Evolutionary conservation across 2,113 vertebrate genomes (phyloP), one percentile per base, ranked within the genome.

Genomic region (Corapipo altera): DNA sequence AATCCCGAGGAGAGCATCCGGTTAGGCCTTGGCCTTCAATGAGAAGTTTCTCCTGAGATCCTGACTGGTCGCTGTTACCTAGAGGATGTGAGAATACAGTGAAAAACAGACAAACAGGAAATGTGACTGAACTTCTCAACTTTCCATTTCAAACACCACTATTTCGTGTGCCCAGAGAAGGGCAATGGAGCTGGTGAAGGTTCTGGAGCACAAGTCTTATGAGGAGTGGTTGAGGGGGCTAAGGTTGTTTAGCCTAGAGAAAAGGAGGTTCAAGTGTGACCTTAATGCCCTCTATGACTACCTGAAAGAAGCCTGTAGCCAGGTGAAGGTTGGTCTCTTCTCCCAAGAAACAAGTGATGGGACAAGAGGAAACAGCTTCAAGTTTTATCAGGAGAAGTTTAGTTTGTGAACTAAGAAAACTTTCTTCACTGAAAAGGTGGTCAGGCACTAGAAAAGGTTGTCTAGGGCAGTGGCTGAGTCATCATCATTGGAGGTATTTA

Each of bases 31-130:
- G 98, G 54, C 98, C 98, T 87, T 99, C 99, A 8, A 98, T 98
- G 32, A 99, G 98, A 83, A 99, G 98, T 97, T 99, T 99, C 97
- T 99, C 99, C 98, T 99, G 99, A 93, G 99, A 99, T 59, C 99
- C 99, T 1, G 99, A 99, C 91, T 99, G 98, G 93, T 99, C 99
- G 8, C 99, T 99, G 98, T 99, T 99, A 97, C 99, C 99, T 99
- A 84, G 52, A 94, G 61, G 65, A 90, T 70, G 81, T 3, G 13
- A 93, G 71, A 83, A 71, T 1, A 88, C 51, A 86, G 57, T 23
- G 57, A 91, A 89, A 91, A 96, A 85, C n/a, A 67, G 33, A 52
- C 43, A 86, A 91, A 76, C 44, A 82, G 20, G 57, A 73, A 69
- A 55, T 24, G 69, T 0, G 5, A 23, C 30, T 75, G 46, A 94